A percentile compares a stretch with the other conserved stretches of the same genome.
These are phyloP conservation scores for Calameuta idolon DNA, from an alignment of 2,888 invertebrate genomes.

Conservation along the genomic window DNA sequence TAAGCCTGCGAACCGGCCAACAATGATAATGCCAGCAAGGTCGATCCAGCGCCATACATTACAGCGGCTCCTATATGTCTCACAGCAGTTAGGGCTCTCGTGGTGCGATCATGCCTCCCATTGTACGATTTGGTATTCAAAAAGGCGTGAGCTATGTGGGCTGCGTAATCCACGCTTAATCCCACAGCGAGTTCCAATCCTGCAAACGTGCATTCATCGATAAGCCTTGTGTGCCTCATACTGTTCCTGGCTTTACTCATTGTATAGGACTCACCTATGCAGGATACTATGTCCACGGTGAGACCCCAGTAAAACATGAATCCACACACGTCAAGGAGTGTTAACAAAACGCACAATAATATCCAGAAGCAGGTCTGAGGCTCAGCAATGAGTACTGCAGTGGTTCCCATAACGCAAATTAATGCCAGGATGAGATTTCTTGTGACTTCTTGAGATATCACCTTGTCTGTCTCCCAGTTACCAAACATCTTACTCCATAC, in stretches of 20 bases:
- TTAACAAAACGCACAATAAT: constrained; percentile 79
- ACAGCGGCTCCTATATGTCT: constrained; percentile 82
- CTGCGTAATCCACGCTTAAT: constrained; percentile 86
- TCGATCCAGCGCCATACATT: constrained; percentile 82
- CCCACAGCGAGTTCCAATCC: constrained; percentile 82
- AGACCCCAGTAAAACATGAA: constrained; percentile 86
- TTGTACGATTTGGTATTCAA: constrained; percentile 74
- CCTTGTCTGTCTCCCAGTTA: constrained; percentile 83
- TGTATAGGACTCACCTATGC: constrained; percentile 71
- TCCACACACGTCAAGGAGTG: constrained; percentile 80
- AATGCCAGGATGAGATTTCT: constrained; percentile 82
- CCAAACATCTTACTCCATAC: constrained; percentile 81
- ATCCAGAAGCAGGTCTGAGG: constrained; percentile 84
- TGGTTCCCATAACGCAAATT: constrained; percentile 84
- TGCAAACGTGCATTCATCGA: constrained; percentile 22
- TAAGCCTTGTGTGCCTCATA: background rate
- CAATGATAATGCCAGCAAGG: constrained; percentile 78
- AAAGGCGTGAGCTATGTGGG: constrained; percentile 85
- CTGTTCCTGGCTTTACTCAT: background rate
- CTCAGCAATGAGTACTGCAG: constrained; percentile 80
- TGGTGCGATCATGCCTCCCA: constrained; percentile 60
- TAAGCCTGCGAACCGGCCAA: constrained; percentile 80
- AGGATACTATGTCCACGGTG: constrained; percentile 84
- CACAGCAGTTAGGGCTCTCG: constrained; percentile 74
- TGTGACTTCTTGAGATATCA: constrained; percentile 80